Evolutionary conservation across 2,797 vertebrate species (phyloP), one percentile per base, ranked within the genome.

Genomic region (Craterocephalus amniculus): DNA sequence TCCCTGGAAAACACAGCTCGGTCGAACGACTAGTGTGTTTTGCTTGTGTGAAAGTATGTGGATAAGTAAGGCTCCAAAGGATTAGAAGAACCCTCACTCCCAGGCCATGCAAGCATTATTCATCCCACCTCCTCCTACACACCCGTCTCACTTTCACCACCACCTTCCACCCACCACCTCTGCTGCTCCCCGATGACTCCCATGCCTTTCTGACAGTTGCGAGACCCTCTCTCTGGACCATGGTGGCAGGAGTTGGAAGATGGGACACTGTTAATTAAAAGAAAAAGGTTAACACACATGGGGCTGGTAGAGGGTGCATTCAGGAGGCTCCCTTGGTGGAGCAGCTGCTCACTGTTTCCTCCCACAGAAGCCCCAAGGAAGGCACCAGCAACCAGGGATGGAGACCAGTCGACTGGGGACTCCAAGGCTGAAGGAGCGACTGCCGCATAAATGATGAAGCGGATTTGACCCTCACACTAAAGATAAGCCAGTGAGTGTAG

Each of bases 251-350:
- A 85, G 87, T 83, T 87, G 88, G 89, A 87, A 92, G 87, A 79
- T 83, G 88, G 86, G 83, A 87, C 62, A 63, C 83, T 87, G 91
- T 93, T 95, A 94, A 94, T 95, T 95, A 94, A 94, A 93, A 87
- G 91, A 89, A 89, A 94, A 94, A 93, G 93, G 93, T 94, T 93
- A 95, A 90, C 88, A 85, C 93, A 88, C 91, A 74, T 52, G 79
- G 88, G 91, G 87, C 72, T 67, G 72, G 77, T 85, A 86, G 88
- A 86, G 87, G 84, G 84, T 76, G 63, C 80, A 40, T 83, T 89
- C 74, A 72, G 87, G 83, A 86, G 79, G 76, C 73, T 91, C 91
- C 90, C 88, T 70, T 71, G 88, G 72, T 85, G 81, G 78, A 87
- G 87, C 93, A 94, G 90, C 91, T 93, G 93, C 88, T 91, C 86